These are phyloP conservation scores for Cyanoliseus patagonus DNA, from an alignment of 2,113 vertebrate species.

Conservation along the genomic window DNA sequence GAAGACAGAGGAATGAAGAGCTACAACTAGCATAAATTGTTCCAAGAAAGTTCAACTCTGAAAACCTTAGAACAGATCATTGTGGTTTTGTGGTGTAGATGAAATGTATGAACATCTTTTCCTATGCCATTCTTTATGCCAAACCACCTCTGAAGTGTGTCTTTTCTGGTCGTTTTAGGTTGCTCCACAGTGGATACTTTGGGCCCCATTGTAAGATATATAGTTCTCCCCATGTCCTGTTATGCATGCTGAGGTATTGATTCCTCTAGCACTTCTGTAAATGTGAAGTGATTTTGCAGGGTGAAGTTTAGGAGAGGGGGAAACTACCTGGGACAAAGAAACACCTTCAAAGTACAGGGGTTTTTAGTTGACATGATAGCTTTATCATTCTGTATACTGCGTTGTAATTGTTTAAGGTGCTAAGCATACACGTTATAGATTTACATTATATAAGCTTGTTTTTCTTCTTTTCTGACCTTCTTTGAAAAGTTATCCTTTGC, in stretches of 20 bases:
- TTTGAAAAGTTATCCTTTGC: constrained; percentile 45
- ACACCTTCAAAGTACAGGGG: background rate
- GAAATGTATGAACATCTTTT: background rate
- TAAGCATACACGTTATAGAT: background rate
- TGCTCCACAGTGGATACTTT: background rate
- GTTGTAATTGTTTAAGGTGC: constrained; percentile 21
- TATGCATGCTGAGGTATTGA: background rate
- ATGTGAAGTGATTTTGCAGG: background rate
- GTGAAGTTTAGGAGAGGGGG: background rate
- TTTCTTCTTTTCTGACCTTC: constrained; percentile 60
- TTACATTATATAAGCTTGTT: constrained; percentile 46
- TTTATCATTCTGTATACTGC: background rate
- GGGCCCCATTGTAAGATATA: rapidly evolving
- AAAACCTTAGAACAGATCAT: background rate
- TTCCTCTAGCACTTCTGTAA: background rate
- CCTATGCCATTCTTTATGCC: background rate
- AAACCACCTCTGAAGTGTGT: background rate
- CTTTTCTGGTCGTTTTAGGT: background rate
- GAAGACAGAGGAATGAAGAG: background rate
- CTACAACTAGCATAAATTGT: background rate
- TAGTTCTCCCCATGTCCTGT: background rate
- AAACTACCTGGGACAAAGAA: background rate
- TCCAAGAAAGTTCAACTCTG: background rate
- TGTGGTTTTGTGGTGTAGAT: background rate
- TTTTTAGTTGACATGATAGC: background rate